Evolutionary conservation across 1,140 invertebrate genomes (phyloP).

Genomic region (Potamilus streckersoni): DNA sequence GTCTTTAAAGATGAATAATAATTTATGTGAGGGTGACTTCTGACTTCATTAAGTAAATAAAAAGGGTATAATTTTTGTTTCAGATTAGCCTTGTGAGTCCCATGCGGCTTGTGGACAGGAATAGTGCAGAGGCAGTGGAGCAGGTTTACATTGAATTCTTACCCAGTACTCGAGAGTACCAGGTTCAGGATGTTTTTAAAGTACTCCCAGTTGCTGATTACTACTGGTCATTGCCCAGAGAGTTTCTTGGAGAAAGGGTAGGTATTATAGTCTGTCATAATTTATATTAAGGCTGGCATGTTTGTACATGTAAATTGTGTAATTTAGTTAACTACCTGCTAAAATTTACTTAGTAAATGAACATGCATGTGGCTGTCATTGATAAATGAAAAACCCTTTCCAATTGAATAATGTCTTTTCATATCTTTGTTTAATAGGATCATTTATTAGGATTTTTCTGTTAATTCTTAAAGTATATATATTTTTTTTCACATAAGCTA

Average conservation of each 20-base stretch:
- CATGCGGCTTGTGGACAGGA: slow-evolving; percentile 35
- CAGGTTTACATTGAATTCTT: slow-evolving; percentile 44
- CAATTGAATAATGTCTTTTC: no score
- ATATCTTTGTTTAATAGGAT: no score
- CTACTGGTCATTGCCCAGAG: slow-evolving; percentile 83
- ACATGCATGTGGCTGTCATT: no score
- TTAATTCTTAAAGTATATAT: no score
- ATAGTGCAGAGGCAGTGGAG: slow-evolving; percentile 36
- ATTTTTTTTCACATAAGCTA: no score
- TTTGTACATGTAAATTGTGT: no score
- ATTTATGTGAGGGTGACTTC: not conserved
- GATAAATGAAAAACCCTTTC: no score
- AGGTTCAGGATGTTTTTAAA: slow-evolving; percentile 48
- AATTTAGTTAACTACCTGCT: no score
- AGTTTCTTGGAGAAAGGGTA: slow-evolving; percentile 91
- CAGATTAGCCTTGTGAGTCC: slow-evolving; percentile 54
- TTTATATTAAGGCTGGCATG: no score
- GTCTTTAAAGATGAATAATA: slow-evolving; percentile 1
- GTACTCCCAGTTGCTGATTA: slow-evolving; percentile 69
- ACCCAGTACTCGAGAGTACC: slow-evolving; percentile 42
- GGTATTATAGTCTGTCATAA: slow-evolving; percentile 6
- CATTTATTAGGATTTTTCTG: no score
- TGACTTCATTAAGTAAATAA: no score
- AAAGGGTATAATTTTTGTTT: slow-evolving; percentile 16
- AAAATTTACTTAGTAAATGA: no score